These are phyloP conservation scores for Leucophenga maculata DNA, from an alignment of 2,888 invertebrate species.

Conservation along the genomic window DNA sequence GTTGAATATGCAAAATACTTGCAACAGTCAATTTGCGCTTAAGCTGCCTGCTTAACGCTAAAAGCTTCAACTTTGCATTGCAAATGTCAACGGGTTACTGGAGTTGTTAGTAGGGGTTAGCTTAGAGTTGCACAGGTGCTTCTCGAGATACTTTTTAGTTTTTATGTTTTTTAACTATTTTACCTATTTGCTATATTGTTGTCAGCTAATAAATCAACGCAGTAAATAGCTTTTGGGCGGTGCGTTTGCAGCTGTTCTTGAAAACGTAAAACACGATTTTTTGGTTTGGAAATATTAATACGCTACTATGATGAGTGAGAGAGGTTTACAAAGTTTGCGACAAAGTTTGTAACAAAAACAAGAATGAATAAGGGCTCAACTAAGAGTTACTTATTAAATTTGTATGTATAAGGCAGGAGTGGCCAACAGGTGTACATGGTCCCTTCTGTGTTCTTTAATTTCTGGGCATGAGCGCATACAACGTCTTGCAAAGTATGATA, in stretches of 20 bases:
- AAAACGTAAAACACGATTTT: neutral
- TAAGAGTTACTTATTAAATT: too few species aligned
- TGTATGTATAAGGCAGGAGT: too few species aligned
- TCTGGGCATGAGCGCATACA: too few species aligned
- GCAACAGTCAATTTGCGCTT: neutral
- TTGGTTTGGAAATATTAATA: conserved; percentile 4
- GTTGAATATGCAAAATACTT: neutral
- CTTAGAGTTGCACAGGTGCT: neutral
- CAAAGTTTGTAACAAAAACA: conserved; percentile 16
- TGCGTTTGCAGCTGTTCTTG: conserved; percentile 7
- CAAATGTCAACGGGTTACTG: conserved; percentile 24
- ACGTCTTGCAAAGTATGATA: too few species aligned
- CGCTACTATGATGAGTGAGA: too few species aligned
- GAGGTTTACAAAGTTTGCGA: too few species aligned
- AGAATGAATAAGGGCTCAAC: too few species aligned
- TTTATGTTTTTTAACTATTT: neutral
- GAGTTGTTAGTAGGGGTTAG: conserved; percentile 16
- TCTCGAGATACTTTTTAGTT: neutral
- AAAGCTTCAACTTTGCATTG: neutral
- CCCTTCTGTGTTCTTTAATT: too few species aligned
- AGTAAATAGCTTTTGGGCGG: conserved; percentile 1
- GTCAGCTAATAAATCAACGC: conserved; percentile 22
- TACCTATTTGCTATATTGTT: conserved; percentile 12
- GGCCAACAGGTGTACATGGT: too few species aligned
- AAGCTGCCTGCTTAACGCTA: neutral